Conservation (phyloP, 2,113 vertebrate genomes). For the Progne subis region DNA sequence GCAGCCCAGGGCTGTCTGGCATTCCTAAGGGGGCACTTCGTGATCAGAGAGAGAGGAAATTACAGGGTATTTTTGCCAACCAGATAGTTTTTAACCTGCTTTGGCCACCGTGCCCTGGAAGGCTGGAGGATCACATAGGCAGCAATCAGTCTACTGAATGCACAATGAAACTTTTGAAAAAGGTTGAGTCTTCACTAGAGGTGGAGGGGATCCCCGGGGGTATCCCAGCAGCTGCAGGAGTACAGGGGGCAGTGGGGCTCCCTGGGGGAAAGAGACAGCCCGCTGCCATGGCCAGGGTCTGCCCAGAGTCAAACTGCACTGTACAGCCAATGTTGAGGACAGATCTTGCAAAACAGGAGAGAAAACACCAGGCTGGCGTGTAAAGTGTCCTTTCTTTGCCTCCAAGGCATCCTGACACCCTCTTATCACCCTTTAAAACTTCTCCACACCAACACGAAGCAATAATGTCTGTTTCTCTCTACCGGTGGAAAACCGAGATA, state of each 20-base stretch:
- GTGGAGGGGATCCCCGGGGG: not conserved
- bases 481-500: not conserved
- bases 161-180: not conserved
- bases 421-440: constrained; percentile 40
- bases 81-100: constrained; percentile 9
- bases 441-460: not conserved
- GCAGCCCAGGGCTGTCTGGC: constrained; percentile 23
- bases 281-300: not conserved
- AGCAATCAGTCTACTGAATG: not conserved
- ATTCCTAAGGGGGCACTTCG: constrained; percentile 6
- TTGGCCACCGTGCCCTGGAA: not conserved
- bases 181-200: not conserved
- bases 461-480: not conserved
- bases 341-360: not conserved
- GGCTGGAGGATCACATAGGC: not conserved
- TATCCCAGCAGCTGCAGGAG: not conserved
- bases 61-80: constrained; percentile 11
- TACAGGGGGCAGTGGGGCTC: not conserved
- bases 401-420: not conserved
- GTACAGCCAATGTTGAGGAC: rapidly evolving
- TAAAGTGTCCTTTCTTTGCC: not conserved
- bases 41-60: constrained; percentile 16
- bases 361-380: not conserved
- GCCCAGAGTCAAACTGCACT: not conserved
- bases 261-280: not conserved